Conservation (phyloP, 2,888 invertebrate species). For the Netelia inedita region DNA sequence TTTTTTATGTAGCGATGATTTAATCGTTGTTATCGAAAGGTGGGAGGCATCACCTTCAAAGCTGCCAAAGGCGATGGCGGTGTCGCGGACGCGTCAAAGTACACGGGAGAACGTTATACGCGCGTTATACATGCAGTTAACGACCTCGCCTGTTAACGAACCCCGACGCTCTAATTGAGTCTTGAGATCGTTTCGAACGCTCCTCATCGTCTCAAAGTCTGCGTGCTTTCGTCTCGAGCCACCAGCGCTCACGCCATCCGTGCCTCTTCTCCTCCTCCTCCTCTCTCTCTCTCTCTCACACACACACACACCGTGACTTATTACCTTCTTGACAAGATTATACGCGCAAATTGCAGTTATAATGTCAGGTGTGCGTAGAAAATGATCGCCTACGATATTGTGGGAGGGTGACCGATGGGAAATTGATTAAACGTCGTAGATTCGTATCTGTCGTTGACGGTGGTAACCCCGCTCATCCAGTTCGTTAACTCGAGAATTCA, state of each 20-base stretch:
- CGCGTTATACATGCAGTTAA: conserved; percentile 73
- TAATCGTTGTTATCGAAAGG: conserved; percentile 13
- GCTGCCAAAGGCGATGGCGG: conserved; percentile 23
- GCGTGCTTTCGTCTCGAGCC: background rate
- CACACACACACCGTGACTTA: background rate
- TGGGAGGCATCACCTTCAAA: conserved; percentile 22
- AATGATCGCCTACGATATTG: background rate
- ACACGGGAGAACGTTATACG: conserved; percentile 30
- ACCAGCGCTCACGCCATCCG: background rate
- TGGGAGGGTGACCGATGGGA: too few species aligned
- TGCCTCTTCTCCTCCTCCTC: background rate
- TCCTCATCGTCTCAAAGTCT: conserved; percentile 5
- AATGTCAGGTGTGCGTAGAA: background rate
- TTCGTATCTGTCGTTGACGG: too few species aligned
- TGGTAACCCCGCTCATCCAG: conserved; percentile 16
- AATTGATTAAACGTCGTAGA: too few species aligned
- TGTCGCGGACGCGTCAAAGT: conserved; percentile 40
- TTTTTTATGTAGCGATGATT: background rate
- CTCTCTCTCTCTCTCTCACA: background rate
- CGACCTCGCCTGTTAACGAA: conserved; percentile 78
- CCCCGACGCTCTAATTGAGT: conserved; percentile 78
- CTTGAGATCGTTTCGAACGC: conserved; percentile 65
- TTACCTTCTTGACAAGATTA: background rate
- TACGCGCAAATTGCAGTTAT: background rate
- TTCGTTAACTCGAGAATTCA: conserved; percentile 61